Evolutionary conservation across 1,140 invertebrate genomes (phyloP).

Genomic region (Belonocnema kinseyi): DNA sequence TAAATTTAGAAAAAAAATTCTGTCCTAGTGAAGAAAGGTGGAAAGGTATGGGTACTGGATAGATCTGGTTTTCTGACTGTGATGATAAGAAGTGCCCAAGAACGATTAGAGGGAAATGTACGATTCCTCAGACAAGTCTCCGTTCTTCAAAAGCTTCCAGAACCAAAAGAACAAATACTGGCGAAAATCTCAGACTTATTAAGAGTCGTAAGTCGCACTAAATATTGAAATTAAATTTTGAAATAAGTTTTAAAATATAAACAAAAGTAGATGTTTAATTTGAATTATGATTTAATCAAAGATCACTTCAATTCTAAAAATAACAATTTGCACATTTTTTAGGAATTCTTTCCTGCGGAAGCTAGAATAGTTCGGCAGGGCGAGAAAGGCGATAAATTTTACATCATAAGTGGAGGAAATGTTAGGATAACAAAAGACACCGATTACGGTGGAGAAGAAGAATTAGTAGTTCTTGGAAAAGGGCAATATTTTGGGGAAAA

Average conservation of each 20-base stretch:
- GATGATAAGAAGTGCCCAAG: conserved; percentile 88
- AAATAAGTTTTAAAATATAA: neutral
- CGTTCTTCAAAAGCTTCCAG: conserved; percentile 87
- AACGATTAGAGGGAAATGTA: conserved; percentile 88
- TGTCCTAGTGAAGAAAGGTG: conserved; percentile 83
- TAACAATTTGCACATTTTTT: conserved; percentile 40
- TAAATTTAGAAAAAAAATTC: conserved; percentile 21
- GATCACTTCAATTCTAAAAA: no score
- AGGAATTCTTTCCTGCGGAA: conserved; percentile 90
- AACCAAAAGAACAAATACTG: conserved; percentile 80
- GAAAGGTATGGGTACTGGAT: conserved; percentile 92
- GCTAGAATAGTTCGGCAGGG: conserved; percentile 95
- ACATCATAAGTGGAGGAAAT: conserved; percentile 93
- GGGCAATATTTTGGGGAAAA: conserved; percentile 89
- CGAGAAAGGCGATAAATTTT: conserved; percentile 96
- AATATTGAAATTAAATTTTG: neutral
- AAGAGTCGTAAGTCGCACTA: conserved; percentile 82
- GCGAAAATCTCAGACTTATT: conserved; percentile 92
- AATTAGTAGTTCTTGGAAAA: conserved; percentile 80
- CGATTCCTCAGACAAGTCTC: conserved; percentile 91
- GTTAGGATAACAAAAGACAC: conserved; percentile 85
- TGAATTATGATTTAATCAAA: no score
- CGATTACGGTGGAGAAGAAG: conserved; percentile 77
- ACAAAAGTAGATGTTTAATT: neutral
- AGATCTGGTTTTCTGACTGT: conserved; percentile 91